Evolutionary conservation across 2,113 vertebrate genomes (phyloP).

Genomic region (Perca fluviatilis): DNA sequence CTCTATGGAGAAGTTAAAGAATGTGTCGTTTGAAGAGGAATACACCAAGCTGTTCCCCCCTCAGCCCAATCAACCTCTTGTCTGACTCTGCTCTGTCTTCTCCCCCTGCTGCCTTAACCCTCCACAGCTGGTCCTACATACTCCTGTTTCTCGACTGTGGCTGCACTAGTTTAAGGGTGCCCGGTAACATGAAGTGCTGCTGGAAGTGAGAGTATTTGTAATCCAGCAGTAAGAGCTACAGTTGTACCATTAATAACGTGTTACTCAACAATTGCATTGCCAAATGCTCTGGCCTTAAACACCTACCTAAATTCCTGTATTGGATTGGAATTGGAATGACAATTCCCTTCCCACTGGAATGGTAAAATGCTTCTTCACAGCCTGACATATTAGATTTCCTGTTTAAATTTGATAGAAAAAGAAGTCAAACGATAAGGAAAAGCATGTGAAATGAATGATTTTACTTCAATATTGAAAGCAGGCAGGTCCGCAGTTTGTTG

Average conservation of each 20-base stretch:
- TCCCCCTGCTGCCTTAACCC: slow-evolving; percentile 12
- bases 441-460: neutral
- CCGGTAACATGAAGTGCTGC: neutral
- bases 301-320: neutral
- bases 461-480: neutral
- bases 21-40: slow-evolving; percentile 96
- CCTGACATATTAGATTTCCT: neutral
- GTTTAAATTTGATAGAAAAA: neutral
- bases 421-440: neutral
- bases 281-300: neutral
- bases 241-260: neutral
- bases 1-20: slow-evolving; percentile 91
- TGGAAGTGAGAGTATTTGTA: too few relatives aligned
- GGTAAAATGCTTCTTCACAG: neutral
- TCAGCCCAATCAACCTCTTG: slow-evolving; percentile 75
- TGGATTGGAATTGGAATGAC: neutral
- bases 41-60: slow-evolving; percentile 92
- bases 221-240: too few relatives aligned
- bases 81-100: slow-evolving; percentile 62
- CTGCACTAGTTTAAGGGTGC: slow-evolving; percentile 30
- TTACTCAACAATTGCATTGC: slow-evolving; percentile 4
- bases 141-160: neutral
- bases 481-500: neutral
- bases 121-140: slow-evolving; percentile 19
- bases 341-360: neutral